A percentile compares a stretch with the other conserved stretches of the same genome.
Conservation (phyloP, 2,888 invertebrate genomes). For the Papilio gigon region DNA sequence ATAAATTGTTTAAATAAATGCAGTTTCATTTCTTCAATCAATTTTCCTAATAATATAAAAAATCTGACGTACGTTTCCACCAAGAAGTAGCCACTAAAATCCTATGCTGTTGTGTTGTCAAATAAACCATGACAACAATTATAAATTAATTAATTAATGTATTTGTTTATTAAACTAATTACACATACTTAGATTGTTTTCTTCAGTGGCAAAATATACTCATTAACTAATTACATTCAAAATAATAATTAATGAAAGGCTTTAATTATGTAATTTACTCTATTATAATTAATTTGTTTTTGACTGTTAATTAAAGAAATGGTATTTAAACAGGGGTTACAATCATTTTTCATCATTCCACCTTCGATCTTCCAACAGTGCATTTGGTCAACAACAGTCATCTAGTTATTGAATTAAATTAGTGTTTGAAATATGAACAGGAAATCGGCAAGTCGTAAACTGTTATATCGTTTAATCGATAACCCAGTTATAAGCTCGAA, state of each 20-base stretch:
- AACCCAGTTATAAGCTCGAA: slow-evolving; percentile 32
- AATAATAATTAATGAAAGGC: slow-evolving; percentile 2
- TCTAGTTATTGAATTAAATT: neutral
- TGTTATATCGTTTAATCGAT: slow-evolving; percentile 37
- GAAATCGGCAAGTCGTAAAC: slow-evolving; percentile 31
- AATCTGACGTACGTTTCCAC: neutral
- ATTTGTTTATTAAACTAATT: neutral
- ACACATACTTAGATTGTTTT: neutral
- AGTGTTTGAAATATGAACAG: slow-evolving; percentile 29
- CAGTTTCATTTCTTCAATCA: neutral
- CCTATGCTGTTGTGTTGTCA: too few species aligned
- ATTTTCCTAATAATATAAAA: neutral
- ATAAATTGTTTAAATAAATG: slow-evolving; percentile 28
- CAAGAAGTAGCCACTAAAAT: too few species aligned
- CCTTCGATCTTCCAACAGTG: neutral
- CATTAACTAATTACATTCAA: slow-evolving; percentile 2
- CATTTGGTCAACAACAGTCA: too few species aligned
- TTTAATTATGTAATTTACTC: neutral
- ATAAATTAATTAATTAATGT: neutral
- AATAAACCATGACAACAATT: too few species aligned
- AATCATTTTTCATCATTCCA: slow-evolving; percentile 20
- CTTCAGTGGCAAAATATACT: neutral
- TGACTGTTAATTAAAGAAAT: slow-evolving; percentile 15
- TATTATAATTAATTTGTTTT: slow-evolving; percentile 4
- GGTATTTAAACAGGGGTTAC: slow-evolving; percentile 15